These are phyloP conservation scores for Dicrurus megarhynchus DNA, from an alignment of 2,113 vertebrate genomes.

Conservation along the genomic window DNA sequence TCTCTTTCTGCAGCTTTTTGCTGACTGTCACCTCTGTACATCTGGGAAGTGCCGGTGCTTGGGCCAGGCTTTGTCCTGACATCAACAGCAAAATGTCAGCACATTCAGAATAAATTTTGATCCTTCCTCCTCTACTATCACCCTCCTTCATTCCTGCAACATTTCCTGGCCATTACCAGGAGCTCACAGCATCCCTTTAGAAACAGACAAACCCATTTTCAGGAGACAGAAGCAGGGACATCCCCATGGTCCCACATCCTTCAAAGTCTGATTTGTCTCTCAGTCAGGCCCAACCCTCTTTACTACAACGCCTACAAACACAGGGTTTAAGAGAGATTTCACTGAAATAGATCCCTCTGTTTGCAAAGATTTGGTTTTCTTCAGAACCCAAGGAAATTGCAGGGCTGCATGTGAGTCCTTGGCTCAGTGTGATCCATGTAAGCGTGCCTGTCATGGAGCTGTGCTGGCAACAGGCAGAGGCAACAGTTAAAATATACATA, in stretches of 20 bases:
- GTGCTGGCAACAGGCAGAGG: background rate
- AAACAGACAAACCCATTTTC: background rate
- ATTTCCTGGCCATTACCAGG: background rate
- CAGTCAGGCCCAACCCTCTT: background rate
- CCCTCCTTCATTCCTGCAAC: background rate
- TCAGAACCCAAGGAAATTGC: background rate
- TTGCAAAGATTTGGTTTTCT: background rate
- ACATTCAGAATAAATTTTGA: background rate
- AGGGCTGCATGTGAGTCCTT: background rate
- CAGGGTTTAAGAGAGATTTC: background rate
- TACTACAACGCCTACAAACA: background rate
- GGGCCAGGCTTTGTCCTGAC: background rate
- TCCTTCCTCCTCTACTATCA: background rate
- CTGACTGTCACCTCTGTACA: background rate
- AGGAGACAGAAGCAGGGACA: background rate
- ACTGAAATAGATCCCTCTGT: background rate
- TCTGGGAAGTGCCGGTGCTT: background rate
- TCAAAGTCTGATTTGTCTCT: background rate
- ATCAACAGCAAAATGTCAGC: background rate
- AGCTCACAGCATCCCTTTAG: background rate
- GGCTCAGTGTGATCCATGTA: background rate
- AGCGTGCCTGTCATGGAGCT: fast-evolving
- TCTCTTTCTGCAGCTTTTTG: background rate
- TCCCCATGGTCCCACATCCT: fast-evolving
- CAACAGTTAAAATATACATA: background rate